A percentile compares a stretch with the other conserved stretches of the same genome.
Conservation (phyloP, 2,888 invertebrate genomes). For the Rambutsinella grinnellia region DNA sequence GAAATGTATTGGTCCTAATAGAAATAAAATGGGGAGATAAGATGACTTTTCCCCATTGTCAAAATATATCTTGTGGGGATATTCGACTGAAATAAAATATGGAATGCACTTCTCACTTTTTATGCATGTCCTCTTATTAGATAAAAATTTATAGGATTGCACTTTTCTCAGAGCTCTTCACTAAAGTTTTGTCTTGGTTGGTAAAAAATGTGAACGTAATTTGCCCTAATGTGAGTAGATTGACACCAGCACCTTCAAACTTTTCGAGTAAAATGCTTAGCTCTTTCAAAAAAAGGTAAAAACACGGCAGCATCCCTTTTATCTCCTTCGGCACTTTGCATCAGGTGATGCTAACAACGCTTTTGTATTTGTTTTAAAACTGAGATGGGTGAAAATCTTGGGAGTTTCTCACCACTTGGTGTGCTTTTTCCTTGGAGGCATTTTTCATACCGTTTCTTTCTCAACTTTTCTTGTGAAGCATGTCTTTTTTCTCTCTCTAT, state of each 20-base stretch:
- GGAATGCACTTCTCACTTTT: slow-evolving; percentile 3
- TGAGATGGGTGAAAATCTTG: background rate
- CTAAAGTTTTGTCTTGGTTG: too few relatives aligned
- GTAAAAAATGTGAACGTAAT: background rate
- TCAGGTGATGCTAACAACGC: background rate
- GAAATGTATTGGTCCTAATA: slow-evolving; percentile 23
- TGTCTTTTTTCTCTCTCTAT: background rate
- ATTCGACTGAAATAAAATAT: slow-evolving; percentile 7
- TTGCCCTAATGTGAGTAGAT: background rate
- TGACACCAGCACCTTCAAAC: background rate
- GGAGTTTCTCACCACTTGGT: background rate
- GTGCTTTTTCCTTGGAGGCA: background rate
- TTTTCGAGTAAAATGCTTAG: background rate
- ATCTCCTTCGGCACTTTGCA: background rate
- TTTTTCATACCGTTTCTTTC: background rate
- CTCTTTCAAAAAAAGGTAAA: too few relatives aligned
- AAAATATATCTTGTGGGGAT: slow-evolving; percentile 5
- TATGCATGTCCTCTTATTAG: background rate
- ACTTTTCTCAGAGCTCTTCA: background rate
- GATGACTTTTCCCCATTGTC: slow-evolving; percentile 17
- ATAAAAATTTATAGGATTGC: background rate
- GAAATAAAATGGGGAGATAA: slow-evolving; percentile 14
- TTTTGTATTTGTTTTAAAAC: background rate
- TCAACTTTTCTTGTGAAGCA: background rate
- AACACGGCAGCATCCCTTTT: background rate